Evolutionary conservation across 2,113 vertebrate genomes (phyloP).

Genomic region (Esox niger): DNA sequence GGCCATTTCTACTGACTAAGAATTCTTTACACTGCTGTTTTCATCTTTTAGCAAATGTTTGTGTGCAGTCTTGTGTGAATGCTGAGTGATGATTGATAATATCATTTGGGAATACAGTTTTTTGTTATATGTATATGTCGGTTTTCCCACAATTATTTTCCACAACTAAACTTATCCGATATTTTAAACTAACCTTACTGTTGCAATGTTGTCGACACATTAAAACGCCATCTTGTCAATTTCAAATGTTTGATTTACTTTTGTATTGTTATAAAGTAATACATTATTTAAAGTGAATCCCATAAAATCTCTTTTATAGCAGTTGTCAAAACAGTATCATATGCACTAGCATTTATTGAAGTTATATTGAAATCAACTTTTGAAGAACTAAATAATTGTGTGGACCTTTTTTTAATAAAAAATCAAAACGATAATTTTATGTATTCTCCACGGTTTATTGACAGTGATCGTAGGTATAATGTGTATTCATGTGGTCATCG

Average conservation of each 20-base stretch:
- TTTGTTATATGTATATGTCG: slow-evolving; percentile 66
- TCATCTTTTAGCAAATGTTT: slow-evolving; percentile 43
- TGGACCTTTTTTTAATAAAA: slow-evolving; percentile 43
- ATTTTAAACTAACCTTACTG: slow-evolving; percentile 65
- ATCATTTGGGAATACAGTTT: slow-evolving; percentile 52
- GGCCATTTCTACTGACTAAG: slow-evolving; percentile 57
- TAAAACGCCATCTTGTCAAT: slow-evolving; percentile 64
- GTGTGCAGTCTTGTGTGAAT: slow-evolving; percentile 41
- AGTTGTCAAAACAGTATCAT: slow-evolving; percentile 28
- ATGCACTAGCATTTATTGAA: slow-evolving; percentile 27
- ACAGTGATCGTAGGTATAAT: too few relatives aligned
- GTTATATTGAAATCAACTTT: slow-evolving; percentile 19
- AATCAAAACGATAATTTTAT: not conserved
- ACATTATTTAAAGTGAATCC: too few relatives aligned
- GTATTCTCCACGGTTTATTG: not conserved
- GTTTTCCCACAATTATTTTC: slow-evolving; percentile 61
- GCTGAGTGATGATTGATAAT: slow-evolving; percentile 30
- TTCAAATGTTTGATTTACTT: slow-evolving; percentile 44
- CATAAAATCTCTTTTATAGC: slow-evolving; percentile 30
- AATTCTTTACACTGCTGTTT: slow-evolving; percentile 47
- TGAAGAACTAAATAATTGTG: slow-evolving; percentile 25
- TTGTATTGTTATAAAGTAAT: slow-evolving; percentile 9
- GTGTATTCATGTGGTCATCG: too few relatives aligned
- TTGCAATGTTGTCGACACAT: slow-evolving; percentile 65
- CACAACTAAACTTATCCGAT: slow-evolving; percentile 52